A percentile compares a stretch with the other conserved stretches of the same genome.
These are phyloP conservation scores for Holcopasites calliopsidis DNA, from an alignment of 1,140 invertebrate species.

Conservation along the genomic window DNA sequence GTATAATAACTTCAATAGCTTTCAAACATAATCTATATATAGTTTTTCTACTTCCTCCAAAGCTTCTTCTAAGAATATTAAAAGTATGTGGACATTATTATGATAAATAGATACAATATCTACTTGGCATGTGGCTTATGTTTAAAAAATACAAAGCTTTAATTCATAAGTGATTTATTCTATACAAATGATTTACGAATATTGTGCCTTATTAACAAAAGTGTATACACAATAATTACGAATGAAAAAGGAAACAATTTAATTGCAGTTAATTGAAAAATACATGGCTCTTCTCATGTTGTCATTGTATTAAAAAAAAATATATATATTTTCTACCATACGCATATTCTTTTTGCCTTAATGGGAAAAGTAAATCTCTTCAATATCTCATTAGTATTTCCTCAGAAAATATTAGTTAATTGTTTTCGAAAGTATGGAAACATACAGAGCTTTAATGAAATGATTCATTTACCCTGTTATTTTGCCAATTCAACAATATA, in stretches of 20 bases:
- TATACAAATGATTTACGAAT: neutral
- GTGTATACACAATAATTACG: neutral
- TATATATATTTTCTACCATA: neutral
- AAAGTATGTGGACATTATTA: too few species aligned
- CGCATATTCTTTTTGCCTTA: neutral
- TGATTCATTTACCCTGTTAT: neutral
- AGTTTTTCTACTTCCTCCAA: neutral
- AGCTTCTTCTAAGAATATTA: neutral
- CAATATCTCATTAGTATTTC: neutral
- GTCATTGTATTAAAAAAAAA: neutral
- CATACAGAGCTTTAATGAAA: neutral
- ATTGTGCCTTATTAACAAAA: neutral
- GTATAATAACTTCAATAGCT: neutral
- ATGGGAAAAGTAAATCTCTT: neutral
- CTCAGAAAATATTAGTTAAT: neutral
- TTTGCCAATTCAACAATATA: slow-evolving; percentile 14
- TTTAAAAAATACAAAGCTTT: neutral
- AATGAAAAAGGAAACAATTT: neutral
- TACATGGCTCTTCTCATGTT: neutral
- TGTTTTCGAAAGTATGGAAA: neutral
- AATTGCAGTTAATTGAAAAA: neutral
- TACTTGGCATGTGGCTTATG: too few species aligned
- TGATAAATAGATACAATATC: too few species aligned
- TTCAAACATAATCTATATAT: neutral
- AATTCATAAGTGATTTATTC: neutral